Evolutionary conservation across 2,888 invertebrate genomes (phyloP).

Genomic region (Aradus depressus): DNA sequence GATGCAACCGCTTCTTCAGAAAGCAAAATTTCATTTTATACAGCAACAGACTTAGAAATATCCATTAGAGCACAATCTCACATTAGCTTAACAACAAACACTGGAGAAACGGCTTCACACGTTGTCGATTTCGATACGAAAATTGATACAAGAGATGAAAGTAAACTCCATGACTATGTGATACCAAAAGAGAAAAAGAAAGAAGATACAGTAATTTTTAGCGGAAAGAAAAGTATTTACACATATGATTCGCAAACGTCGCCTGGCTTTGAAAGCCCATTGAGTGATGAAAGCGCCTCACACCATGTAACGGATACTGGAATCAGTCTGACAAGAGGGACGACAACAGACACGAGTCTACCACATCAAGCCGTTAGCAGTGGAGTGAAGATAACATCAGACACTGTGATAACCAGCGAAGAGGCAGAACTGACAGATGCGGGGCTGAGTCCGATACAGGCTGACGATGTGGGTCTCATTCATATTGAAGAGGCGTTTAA

Average conservation of each 20-base stretch:
- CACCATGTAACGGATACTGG: slow-evolving; percentile 46
- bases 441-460: slow-evolving; percentile 45
- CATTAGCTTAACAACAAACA: slow-evolving; percentile 42
- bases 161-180: slow-evolving; percentile 36
- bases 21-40: slow-evolving; percentile 43
- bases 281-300: slow-evolving; percentile 42
- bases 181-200: slow-evolving; percentile 36
- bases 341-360: slow-evolving; percentile 40
- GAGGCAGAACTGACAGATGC: slow-evolving; percentile 46
- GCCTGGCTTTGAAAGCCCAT: slow-evolving; percentile 36
- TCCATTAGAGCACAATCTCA: slow-evolving; percentile 45
- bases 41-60: slow-evolving; percentile 44
- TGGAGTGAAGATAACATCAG: slow-evolving; percentile 39
- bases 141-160: slow-evolving; percentile 37
- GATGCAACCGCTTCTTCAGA: slow-evolving; percentile 44
- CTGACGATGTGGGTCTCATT: slow-evolving; percentile 39
- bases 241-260: slow-evolving; percentile 39
- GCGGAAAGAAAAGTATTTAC: slow-evolving; percentile 42
- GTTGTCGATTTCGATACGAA: slow-evolving; percentile 41
- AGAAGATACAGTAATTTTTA: slow-evolving; percentile 43
- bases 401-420: slow-evolving; percentile 38
- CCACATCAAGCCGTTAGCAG: slow-evolving; percentile 29
- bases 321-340: slow-evolving; percentile 43
- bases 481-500: slow-evolving; percentile 36
- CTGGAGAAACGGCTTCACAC: slow-evolving; percentile 40